Conservation (phyloP, 2,888 invertebrate species). For the Sinhomidia bicolor region DNA sequence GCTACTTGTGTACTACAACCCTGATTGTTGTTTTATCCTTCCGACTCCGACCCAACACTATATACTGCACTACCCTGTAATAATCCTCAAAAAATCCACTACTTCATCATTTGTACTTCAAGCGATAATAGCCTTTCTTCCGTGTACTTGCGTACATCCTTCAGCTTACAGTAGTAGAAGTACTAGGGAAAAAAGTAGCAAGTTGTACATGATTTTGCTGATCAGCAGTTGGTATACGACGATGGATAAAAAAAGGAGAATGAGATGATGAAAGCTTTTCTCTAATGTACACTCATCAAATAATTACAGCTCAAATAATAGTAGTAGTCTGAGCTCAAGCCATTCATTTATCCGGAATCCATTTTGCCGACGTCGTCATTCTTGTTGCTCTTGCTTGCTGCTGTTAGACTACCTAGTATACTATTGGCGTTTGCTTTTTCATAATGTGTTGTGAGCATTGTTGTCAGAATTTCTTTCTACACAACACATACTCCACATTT, state of each 20-base stretch:
- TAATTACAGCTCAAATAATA: conserved; percentile 68
- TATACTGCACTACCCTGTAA: too few relatives aligned
- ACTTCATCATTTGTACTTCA: too few relatives aligned
- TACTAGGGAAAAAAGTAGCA: background rate
- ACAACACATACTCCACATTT: too few relatives aligned
- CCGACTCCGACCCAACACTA: too few relatives aligned
- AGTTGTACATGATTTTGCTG: background rate
- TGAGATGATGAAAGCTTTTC: conserved; percentile 63
- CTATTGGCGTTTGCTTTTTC: background rate
- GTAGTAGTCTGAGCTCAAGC: conserved; percentile 53
- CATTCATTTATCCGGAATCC: conserved; percentile 62
- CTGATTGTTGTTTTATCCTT: too few relatives aligned
- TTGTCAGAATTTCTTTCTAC: background rate
- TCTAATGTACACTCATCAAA: conserved; percentile 64
- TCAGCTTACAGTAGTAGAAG: too few relatives aligned
- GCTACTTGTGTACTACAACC: too few relatives aligned
- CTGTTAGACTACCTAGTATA: background rate
- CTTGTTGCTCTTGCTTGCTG: background rate
- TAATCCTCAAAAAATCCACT: too few relatives aligned
- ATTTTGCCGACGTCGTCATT: conserved; percentile 31
- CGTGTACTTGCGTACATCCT: too few relatives aligned
- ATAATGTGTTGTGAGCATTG: background rate
- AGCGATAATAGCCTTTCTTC: too few relatives aligned
- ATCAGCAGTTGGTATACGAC: background rate
- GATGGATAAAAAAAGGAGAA: background rate